These are phyloP conservation scores for Phalangium opilio DNA, from an alignment of 2,888 invertebrate genomes.

Conservation along the genomic window DNA sequence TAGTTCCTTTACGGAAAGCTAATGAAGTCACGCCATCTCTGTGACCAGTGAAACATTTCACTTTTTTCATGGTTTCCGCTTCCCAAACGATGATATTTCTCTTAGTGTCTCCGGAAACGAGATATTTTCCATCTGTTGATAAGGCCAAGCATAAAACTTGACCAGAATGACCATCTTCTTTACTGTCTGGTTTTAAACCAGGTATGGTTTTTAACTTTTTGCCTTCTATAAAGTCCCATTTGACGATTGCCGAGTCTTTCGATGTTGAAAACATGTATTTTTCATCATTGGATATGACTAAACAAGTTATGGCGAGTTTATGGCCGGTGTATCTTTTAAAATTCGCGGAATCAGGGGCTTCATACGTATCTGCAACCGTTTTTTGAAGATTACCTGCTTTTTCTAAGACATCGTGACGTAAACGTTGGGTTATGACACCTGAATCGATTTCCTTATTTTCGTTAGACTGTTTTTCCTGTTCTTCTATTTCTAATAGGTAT, in stretches of 20 bases:
- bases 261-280: conserved; percentile 61
- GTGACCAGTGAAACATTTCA: conserved; percentile 55
- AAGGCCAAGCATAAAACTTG: conserved; percentile 50
- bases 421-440: no score
- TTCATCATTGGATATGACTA: conserved; percentile 58
- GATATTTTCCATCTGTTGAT: conserved; percentile 61
- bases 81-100: conserved; percentile 69
- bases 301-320: conserved; percentile 57
- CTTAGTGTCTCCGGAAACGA: conserved; percentile 53
- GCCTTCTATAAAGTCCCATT: conserved; percentile 40
- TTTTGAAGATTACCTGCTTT: no score
- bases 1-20: conserved; percentile 63
- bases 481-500: no score
- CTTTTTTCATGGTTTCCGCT: conserved; percentile 52
- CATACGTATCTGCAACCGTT: no score
- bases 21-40: conserved; percentile 24
- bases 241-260: conserved; percentile 72
- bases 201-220: conserved; percentile 28
- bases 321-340: conserved; percentile 48
- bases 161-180: conserved; percentile 28
- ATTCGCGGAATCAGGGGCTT: background rate
- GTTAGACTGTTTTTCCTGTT: no score
- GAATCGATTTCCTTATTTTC: no score
- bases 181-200: conserved; percentile 24
- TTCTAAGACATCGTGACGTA: no score